phyloP scores from a whole-genome alignment of 2,113 vertebrate species.

The Chelonoidis abingdonii region DNA sequence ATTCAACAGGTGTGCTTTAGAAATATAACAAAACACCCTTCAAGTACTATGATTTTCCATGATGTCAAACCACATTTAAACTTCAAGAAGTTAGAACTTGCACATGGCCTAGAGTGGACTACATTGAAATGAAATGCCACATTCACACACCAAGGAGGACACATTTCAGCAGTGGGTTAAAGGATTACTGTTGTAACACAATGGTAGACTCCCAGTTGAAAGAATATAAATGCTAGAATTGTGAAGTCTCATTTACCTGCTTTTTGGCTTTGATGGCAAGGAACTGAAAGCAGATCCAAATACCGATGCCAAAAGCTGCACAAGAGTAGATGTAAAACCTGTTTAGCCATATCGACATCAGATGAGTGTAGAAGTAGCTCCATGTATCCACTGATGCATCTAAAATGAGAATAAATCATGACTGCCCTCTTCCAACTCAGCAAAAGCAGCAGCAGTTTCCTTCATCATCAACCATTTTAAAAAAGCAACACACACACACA shows the following conservation, averaged over 20 bases:
- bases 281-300: constrained; percentile 86
- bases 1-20: neutral
- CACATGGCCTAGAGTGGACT: neutral
- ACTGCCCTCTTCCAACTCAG: neutral
- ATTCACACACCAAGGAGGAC: neutral
- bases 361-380: constrained; percentile 59
- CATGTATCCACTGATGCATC: constrained; percentile 64
- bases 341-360: constrained; percentile 86
- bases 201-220: neutral
- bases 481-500: neutral
- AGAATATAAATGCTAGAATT: neutral
- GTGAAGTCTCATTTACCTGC: constrained; percentile 74
- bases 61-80: neutral
- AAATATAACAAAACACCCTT: neutral
- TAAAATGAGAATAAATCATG: neutral
- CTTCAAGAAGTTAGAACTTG: neutral
- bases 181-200: neutral
- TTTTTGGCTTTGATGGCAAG: constrained; percentile 56
- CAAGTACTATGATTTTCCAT: neutral
- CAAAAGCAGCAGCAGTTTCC: neutral
- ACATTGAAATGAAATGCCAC: accelerated
- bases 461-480: accelerated
- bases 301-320: constrained; percentile 81
- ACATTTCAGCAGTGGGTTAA: neutral
- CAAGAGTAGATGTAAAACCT: constrained; percentile 89